Evolutionary conservation across 2,797 vertebrate genomes (phyloP), one percentile per base, ranked within the genome.

Genomic region (Petrocephalus schoutedeni): DNA sequence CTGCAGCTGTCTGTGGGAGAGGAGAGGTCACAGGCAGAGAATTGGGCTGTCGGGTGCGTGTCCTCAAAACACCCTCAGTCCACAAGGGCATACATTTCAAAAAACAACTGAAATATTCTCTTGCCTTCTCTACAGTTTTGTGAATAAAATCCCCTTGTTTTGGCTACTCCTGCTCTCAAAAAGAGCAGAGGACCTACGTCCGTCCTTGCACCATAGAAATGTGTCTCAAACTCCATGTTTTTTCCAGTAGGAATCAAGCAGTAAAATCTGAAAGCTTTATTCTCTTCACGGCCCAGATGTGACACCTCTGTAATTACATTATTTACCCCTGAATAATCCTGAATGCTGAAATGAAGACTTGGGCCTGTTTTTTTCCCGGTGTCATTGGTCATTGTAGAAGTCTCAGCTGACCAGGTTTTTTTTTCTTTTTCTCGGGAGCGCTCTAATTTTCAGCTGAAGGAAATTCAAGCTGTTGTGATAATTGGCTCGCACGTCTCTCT

Each of bases 401-500:
- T 28, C 2, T 77, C 23, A 57, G 82, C 41, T 61, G 36, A 67
- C 9, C 0, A 2, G 59, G 45, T 19, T 45, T 10, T 23, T 8
- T 84, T 41, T 32, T 53, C 10, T 41, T 87, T 23, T 64, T n/a
- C n/a, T 61, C 45, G n/a, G 10, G 7, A 45, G 58, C 14, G 32
- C 41, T 77, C n/a, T 82, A 51, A 82, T 45, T 51, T 9, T 45
- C 59, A 64, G 23, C 54, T 61, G 41, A 59, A 23, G 56, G n/a
- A 82, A 64, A 61, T n/a, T 61, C 57, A 1, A 61, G 87, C 80
- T 88, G 74, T 32, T 88, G 36, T 54, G 57, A 61, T 84, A 53
- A 51, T 64, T 87, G 56, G 16, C 28, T 57, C 41, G 8, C 54
- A 74, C 49, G 23, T 82, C 4, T 16, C 28, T 28, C 82, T 85